Base-by-base conservation (phyloP, 2,888 invertebrate genomes). In the Diachrysia chrysitis region DNA sequence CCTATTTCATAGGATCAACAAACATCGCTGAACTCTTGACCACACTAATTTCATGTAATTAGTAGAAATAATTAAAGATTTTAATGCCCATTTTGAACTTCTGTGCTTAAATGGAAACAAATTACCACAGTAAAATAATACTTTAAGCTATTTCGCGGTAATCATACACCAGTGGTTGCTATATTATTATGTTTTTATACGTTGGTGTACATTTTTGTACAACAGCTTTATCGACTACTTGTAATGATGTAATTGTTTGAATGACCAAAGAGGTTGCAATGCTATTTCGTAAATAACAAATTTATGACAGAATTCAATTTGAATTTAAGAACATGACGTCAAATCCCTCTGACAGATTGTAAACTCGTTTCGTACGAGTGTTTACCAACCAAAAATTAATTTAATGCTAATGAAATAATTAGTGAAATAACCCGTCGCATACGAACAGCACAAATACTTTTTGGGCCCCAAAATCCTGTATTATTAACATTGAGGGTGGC, bases 341-440 rank as follows among this genome's bases (percentile, higher is more conserved):
- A 71, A 17, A 14, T 12, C 37, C 25, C 17, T 35, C 46, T 48
- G 10, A 53, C 57, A 53, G 32, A 69, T 66, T 59, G 19, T 16
- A 42, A 58, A 23, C 58, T 51, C 16, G 46, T 53, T 42, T 19
- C 73, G 58, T 72, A 66, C 67, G 37, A 71, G 60, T 37, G 66
- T 55, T 58, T 69, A 5, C 59, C 48, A 7, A 58, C 61, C 68
- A 69, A 69, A 78, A 82, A 82, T 82, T 82, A 86, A 88, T 87
- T 85, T 71, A 84, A 89, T 89, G 85, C 84, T 84, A 89, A 89
- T 89, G 77, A 87, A 84, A 84, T 88, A 89, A 90, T 91, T 89
- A 88, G 79, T 76, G 81, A 87, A 89, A 87, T 86, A 83, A 83
- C 79, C 72, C 76, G 68, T 63, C 76, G 77, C 78, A 79, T 82